Evolutionary conservation across 2,113 vertebrate genomes (phyloP).

Genomic region (Acinonyx jubatus): DNA sequence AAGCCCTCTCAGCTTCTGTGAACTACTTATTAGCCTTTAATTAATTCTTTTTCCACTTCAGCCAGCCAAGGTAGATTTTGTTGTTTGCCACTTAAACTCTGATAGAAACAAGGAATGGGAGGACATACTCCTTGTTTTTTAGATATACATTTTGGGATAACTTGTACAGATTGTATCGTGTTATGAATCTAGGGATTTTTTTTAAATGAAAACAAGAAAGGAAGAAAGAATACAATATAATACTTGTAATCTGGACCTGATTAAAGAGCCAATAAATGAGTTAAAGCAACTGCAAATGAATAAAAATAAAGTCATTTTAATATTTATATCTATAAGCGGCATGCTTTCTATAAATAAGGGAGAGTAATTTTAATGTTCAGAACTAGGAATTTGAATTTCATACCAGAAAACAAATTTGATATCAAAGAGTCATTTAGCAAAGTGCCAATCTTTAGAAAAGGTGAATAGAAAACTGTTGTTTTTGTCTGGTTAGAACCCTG

Average conservation of each 20-base stretch:
- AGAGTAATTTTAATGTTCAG: background rate
- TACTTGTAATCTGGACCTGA: background rate
- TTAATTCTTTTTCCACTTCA: background rate
- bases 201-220: background rate
- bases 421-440: background rate
- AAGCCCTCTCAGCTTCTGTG: background rate
- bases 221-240: background rate
- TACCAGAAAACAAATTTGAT: slow-evolving; percentile 1
- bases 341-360: background rate
- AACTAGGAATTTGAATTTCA: background rate
- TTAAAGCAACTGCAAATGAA: background rate
- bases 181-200: background rate
- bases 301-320: slow-evolving; percentile 13
- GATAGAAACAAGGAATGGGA: background rate
- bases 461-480: background rate
- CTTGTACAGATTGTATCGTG: background rate
- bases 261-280: background rate
- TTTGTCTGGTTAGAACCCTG: background rate
- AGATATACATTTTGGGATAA: background rate
- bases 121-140: background rate
- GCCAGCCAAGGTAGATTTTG: background rate
- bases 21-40: background rate
- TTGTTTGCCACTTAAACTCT: background rate
- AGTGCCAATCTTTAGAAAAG: background rate
- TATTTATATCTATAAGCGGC: background rate